A percentile compares a stretch with the other conserved stretches of the same genome.
These are phyloP conservation scores for Dolichallabes microphthalmus DNA, from an alignment of 2,113 vertebrate genomes.

Conservation along the genomic window DNA sequence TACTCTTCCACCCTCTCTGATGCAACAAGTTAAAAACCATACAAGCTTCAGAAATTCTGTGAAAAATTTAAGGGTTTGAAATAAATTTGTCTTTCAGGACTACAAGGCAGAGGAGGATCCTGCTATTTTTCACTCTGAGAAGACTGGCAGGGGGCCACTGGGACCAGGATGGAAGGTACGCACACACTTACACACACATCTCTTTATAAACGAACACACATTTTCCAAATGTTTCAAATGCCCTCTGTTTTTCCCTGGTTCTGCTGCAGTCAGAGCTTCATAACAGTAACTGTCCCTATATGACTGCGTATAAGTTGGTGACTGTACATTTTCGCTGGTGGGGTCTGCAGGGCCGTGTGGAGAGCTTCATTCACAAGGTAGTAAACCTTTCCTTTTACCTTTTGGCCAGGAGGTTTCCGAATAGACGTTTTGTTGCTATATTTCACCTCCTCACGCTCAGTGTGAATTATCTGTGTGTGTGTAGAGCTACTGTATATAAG, in stretches of 20 bases:
- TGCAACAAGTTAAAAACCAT: background rate
- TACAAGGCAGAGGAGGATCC: slow-evolving; percentile 71
- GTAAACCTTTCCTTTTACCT: background rate
- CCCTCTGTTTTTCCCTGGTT: background rate
- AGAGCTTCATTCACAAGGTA: slow-evolving; percentile 73
- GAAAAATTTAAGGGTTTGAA: background rate
- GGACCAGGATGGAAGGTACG: slow-evolving; percentile 70
- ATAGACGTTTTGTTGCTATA: background rate
- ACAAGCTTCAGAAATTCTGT: too few relatives aligned
- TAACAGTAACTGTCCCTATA: slow-evolving; percentile 66
- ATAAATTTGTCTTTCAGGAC: slow-evolving; percentile 56
- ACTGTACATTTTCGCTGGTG: slow-evolving; percentile 72
- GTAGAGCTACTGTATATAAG: background rate
- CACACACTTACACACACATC: background rate
- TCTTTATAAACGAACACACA: background rate
- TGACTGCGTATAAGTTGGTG: slow-evolving; percentile 72
- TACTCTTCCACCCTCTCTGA: background rate
- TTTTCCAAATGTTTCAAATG: background rate
- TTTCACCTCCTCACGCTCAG: too few relatives aligned
- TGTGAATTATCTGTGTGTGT: background rate
- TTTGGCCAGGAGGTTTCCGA: background rate
- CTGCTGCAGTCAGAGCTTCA: slow-evolving; percentile 60
- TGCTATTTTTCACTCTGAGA: slow-evolving; percentile 65
- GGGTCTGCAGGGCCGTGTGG: slow-evolving; percentile 69
- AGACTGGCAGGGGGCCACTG: slow-evolving; percentile 67